phyloP scores from a whole-genome alignment of 1,140 invertebrate species.

The Vollenhovia emeryi region DNA sequence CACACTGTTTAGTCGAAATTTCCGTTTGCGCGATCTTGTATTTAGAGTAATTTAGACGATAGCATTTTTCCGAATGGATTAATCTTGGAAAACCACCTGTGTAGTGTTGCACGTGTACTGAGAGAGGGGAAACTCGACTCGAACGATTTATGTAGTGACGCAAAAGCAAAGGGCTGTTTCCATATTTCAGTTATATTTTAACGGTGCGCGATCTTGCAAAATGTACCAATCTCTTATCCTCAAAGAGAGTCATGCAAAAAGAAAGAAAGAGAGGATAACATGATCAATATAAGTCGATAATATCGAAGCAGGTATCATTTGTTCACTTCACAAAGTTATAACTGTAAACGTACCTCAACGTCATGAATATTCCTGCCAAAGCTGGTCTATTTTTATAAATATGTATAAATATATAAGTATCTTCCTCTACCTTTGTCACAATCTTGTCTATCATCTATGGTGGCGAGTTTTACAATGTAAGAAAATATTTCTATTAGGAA shows the following conservation, averaged over 20 bases:
- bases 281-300: conserved; percentile 16
- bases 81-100: conserved; percentile 2
- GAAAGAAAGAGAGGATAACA: background rate
- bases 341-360: conserved; percentile 12
- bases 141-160: background rate
- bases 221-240: background rate
- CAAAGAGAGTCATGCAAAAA: background rate
- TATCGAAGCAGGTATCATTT: conserved; percentile 9
- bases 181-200: conserved; percentile 14
- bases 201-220: background rate
- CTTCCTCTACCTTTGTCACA: conserved; percentile 36
- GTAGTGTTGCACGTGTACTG: background rate
- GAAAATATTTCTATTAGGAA: conserved; percentile 9
- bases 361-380: conserved; percentile 14
- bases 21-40: background rate
- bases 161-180: background rate
- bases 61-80: background rate
- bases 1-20: background rate
- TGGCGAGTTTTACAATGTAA: conserved; percentile 39
- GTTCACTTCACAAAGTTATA: conserved; percentile 19
- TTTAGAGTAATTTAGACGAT: background rate
- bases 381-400: conserved; percentile 69
- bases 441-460: conserved; percentile 23
- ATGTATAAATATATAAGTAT: conserved; percentile 48
- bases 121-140: background rate